Evolutionary conservation across 2,113 vertebrate genomes (phyloP).

Genomic region (Mola mola): DNA sequence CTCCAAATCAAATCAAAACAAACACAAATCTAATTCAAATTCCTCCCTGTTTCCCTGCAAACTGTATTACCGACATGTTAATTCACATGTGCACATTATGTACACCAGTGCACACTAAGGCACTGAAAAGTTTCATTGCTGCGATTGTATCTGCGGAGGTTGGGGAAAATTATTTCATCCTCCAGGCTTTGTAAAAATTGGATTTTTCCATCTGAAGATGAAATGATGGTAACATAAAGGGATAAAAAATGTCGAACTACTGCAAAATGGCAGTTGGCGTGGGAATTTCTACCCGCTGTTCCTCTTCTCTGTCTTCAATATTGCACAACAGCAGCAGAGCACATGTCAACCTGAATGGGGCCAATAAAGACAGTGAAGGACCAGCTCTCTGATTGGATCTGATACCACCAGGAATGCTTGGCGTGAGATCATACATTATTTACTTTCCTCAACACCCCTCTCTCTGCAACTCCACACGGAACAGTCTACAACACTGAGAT

Average conservation of each 20-base stretch:
- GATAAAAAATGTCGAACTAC: neutral
- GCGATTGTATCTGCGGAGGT: neutral
- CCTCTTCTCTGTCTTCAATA: constrained; percentile 29
- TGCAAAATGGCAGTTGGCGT: neutral
- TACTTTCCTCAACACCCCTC: constrained; percentile 20
- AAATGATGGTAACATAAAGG: constrained; percentile 1
- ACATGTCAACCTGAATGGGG: constrained; percentile 30
- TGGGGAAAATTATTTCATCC: constrained; percentile 1
- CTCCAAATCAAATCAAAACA: constrained; percentile 18
- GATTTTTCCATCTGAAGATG: constrained; percentile 4
- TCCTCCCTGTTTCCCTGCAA: constrained; percentile 8
- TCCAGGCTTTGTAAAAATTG: constrained; percentile 6
- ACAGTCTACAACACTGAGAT: neutral
- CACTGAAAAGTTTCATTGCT: neutral
- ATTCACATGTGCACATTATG: neutral
- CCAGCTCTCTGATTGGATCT: constrained; percentile 30
- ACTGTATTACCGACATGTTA: constrained; percentile 14
- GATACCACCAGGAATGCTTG: constrained; percentile 4
- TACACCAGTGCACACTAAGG: neutral
- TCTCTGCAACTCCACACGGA: constrained; percentile 11
- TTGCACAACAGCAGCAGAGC: constrained; percentile 36
- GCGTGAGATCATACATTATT: constrained; percentile 41
- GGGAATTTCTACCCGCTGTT: constrained; percentile 25
- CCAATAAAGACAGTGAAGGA: constrained; percentile 26
- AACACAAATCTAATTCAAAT: constrained; percentile 10